Evolutionary conservation across 2,888 invertebrate species (phyloP), one percentile per base, ranked within the genome.

Genomic region (Bhutanitis thaidina): DNA sequence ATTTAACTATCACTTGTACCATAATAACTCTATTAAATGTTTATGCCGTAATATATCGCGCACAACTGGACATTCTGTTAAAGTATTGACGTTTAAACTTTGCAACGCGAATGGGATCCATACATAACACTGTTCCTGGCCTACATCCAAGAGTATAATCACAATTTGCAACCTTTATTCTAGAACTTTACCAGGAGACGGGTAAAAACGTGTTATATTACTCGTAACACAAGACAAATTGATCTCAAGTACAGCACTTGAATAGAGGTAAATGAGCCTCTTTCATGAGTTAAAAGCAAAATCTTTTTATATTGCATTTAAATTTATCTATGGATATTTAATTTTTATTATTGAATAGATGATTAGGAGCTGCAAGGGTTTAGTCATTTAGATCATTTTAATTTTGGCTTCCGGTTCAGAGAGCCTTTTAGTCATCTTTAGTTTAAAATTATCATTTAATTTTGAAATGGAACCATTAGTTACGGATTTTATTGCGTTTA

Each of bases 161-260:
- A 49, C 49, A 49, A 43, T 38, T 43, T 36, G 38, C 43, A 25
- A 38, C 38, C 32, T 43, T 30, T 49, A 43, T 49, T 43, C 49
- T 32, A 30, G 20, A 49, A 43, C 43, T 43, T 46, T 30, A 32
- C 43, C 13, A 38, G 20, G 16, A 16, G 27, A 20, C 34, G 15
- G 40, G 39, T 27, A 29, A 27, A 50, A 29, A 50, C 50, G 44
- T 35, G 39, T 39, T 34, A 50, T 44, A 50, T 50, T 44, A 34
- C 44, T 36, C 50, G 39, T 44, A n/a, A n/a, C n/a, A 50, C 44
- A 44, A 44, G 44, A 50, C 34, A 30, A 50, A 45, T 50, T 50
- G 39, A 44, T 25, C 35, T 4, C 15, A 10, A 35, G 12, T 12
- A 7, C 16, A 12, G 16, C 16, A 41, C 48, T 35, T 48, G 48